Evolutionary conservation across 1,140 invertebrate genomes (phyloP), one percentile per base, ranked within the genome.

Genomic region (Heliconius melpomene): DNA sequence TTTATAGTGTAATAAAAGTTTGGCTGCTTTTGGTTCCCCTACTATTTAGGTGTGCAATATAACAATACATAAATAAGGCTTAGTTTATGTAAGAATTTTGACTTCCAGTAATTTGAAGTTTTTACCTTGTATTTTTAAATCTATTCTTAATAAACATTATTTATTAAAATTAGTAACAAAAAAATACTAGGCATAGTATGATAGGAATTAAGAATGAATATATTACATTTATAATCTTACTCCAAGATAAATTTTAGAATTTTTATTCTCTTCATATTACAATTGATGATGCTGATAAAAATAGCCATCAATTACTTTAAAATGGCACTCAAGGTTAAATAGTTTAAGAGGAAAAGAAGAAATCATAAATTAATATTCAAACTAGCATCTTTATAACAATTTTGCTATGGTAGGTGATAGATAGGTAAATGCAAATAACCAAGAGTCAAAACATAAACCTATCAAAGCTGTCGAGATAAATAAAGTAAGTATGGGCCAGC

Each of bases 381-480:
- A 7, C 20, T 57, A 57, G 5, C 13, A 66, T 66, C 26, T 13
- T 66, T 29, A 16, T 3, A 16, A 16, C 8, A 3, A 26, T n/a
- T 26, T 66, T 16, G 13, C 16, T 66, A 66, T 66, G 13, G 5
- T 23, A 26, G 23, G 60, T 66, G 60, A 66, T 66, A 66, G 60
- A 66, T 66, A 66, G 26, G 60, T 66, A 66, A 46, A 13, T 5
- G 13, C 3, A 5, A 66, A 26, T 26, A 29, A 66, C 13, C 3
- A 36, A 72, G 8, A 54, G 13, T 54, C 73, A 74, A 26, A 74
- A 74, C 50, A 74, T 74, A 23, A 38, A 40, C 26, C 7, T 70
- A 38, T 46, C 9, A 23, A 38, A 40, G 46, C 7, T 70, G 57
- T 46, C 9, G 32, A 78, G 72, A 60, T 78, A 78, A 46, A 26